Percentiles rank a stretch among this genome's conserved stretches.
Evolutionary conservation across 1,140 invertebrate genomes (phyloP).

Genomic region (Nymphalis io): DNA sequence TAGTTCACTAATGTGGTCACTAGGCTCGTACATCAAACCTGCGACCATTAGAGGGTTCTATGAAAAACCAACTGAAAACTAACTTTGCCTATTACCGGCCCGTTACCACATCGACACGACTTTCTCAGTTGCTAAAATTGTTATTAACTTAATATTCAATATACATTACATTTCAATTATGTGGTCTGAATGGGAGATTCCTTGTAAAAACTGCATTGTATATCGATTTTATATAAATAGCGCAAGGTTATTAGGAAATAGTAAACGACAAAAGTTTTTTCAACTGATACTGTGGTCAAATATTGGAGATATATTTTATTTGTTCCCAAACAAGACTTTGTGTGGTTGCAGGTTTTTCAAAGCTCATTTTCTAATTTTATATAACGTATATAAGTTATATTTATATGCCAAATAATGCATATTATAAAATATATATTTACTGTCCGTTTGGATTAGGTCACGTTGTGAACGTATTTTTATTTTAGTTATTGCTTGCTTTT

Average conservation of each 20-base stretch:
- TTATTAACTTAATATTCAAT: neutral
- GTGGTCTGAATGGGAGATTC: neutral
- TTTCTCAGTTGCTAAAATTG: neutral
- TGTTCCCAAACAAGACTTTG: slow-evolving; percentile 27
- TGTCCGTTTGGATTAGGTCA: too few species aligned
- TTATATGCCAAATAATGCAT: too few species aligned
- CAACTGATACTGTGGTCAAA: slow-evolving; percentile 43
- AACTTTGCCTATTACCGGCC: slow-evolving; percentile 57
- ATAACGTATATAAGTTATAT: neutral
- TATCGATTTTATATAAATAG: neutral
- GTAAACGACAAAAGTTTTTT: slow-evolving; percentile 40
- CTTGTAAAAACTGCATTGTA: slow-evolving; percentile 19
- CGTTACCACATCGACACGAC: slow-evolving; percentile 31
- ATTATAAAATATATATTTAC: too few species aligned
- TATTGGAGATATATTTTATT: slow-evolving; percentile 49
- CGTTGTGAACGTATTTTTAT: too few species aligned
- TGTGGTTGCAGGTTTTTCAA: slow-evolving; percentile 4
- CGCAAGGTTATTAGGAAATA: neutral
- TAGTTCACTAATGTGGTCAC: slow-evolving; percentile 46
- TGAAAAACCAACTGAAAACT: slow-evolving; percentile 63
- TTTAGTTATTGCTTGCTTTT: too few species aligned
- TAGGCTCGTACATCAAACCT: slow-evolving; percentile 51
- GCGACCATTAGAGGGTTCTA: slow-evolving; percentile 48
- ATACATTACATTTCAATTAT: slow-evolving; percentile 27
- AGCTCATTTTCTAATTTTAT: neutral